phyloP scores from a whole-genome alignment of 2,888 invertebrate genomes.

The Cataglyphis livida region DNA sequence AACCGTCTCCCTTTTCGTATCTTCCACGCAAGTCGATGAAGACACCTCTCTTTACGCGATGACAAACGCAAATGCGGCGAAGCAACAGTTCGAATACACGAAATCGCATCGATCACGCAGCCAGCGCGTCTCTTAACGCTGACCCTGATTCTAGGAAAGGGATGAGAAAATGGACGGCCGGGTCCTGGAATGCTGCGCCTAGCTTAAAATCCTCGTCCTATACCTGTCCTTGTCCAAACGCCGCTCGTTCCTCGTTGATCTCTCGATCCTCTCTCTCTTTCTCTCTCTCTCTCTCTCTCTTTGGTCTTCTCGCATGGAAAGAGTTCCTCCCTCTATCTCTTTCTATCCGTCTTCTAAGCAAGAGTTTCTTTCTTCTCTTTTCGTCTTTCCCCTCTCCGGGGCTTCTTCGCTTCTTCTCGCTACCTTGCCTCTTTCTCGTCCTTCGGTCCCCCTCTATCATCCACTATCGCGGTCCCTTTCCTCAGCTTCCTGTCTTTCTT shows the following conservation, averaged over 20 bases:
- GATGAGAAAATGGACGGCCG: constrained; percentile 72
- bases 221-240: constrained; percentile 19
- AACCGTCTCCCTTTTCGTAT: constrained; percentile 17
- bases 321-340: constrained; percentile 55
- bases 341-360: constrained; percentile 51
- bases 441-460: constrained; percentile 1
- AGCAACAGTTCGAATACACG: constrained; percentile 17
- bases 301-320: constrained; percentile 27
- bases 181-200: constrained; percentile 78
- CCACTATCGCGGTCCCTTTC: constrained; percentile 37
- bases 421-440: constrained; percentile 32
- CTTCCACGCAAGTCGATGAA: constrained; percentile 20
- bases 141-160: constrained; percentile 73
- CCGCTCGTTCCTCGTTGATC: constrained; percentile 38
- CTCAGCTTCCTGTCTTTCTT: constrained; percentile 47
- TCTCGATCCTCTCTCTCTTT: constrained; percentile 4
- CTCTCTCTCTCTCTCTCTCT: neutral
- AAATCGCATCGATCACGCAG: constrained; percentile 46
- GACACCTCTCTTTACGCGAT: constrained; percentile 30
- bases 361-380: constrained; percentile 49
- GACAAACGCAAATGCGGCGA: constrained; percentile 18
- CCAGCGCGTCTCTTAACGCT: constrained; percentile 48
- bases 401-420: constrained; percentile 23
- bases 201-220: constrained; percentile 64
- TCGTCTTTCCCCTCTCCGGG: constrained; percentile 21